These are phyloP conservation scores for Beris chalybata DNA, from an alignment of 2,888 invertebrate genomes.

Conservation along the genomic window DNA sequence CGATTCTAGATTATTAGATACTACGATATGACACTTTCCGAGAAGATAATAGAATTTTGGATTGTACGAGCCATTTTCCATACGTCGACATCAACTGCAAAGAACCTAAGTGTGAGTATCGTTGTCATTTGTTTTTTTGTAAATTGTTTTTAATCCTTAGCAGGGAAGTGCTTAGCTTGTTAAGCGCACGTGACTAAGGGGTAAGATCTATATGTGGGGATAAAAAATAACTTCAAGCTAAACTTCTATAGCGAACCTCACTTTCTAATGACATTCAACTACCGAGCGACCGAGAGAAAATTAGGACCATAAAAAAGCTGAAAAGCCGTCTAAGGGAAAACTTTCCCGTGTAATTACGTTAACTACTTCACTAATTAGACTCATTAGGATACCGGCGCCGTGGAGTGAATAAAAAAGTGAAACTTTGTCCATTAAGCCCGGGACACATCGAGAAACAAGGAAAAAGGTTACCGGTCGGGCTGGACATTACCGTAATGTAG, in stretches of 20 bases:
- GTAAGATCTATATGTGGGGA: too few species aligned
- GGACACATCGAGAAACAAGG: constrained; percentile 16
- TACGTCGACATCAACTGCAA: too few species aligned
- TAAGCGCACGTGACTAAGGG: too few species aligned
- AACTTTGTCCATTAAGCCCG: constrained; percentile 34
- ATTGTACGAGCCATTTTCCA: too few species aligned
- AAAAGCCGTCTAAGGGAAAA: constrained; percentile 32
- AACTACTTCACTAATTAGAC: constrained; percentile 37
- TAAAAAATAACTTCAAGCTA: neutral
- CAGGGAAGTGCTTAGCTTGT: too few species aligned
- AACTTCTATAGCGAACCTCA: constrained; percentile 10
- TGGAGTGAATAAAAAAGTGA: constrained; percentile 36
- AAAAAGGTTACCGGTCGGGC: constrained; percentile 17
- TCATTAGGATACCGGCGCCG: constrained; percentile 35
- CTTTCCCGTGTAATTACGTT: constrained; percentile 36
- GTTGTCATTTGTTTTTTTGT: too few species aligned
- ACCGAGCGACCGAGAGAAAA: constrained; percentile 17
- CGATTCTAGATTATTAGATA: too few species aligned
- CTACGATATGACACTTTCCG: too few species aligned
- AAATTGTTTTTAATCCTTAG: too few species aligned
- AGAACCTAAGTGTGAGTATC: too few species aligned
- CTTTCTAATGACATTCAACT: constrained; percentile 11
- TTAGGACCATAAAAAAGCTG: constrained; percentile 32
- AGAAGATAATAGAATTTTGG: too few species aligned
- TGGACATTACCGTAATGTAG: constrained; percentile 22